phyloP scores from a whole-genome alignment of 2,113 vertebrate species.

The Conger conger region DNA sequence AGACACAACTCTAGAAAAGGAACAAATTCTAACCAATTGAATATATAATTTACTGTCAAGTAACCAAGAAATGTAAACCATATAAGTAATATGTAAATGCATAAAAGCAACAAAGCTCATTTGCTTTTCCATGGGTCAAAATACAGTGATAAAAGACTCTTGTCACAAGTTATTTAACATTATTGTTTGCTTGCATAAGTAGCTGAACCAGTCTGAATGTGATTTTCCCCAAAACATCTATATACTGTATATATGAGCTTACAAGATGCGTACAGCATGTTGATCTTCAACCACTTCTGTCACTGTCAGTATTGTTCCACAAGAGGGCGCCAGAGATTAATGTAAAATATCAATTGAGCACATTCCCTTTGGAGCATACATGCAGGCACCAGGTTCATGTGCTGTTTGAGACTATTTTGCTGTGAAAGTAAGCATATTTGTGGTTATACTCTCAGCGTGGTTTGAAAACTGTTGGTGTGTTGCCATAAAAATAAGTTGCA shows the following conservation, averaged over 20 bases:
- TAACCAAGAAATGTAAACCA: too few species aligned
- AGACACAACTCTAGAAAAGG: too few species aligned
- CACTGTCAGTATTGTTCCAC: slow-evolving; percentile 1
- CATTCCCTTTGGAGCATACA: background rate
- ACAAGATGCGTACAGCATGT: background rate
- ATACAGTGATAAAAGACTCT: too few species aligned
- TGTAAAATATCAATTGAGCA: background rate
- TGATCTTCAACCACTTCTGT: background rate
- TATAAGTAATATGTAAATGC: too few species aligned
- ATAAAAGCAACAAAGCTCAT: too few species aligned
- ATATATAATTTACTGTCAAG: too few species aligned
- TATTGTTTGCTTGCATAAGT: background rate
- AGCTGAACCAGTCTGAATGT: background rate
- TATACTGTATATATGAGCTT: background rate
- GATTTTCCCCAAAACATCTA: background rate
- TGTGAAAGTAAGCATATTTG: too few species aligned
- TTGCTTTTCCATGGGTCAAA: too few species aligned
- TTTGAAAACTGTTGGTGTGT: too few species aligned
- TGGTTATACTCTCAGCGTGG: too few species aligned
- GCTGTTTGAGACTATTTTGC: background rate
- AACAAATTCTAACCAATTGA: too few species aligned
- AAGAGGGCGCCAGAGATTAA: slow-evolving; percentile 7
- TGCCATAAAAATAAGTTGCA: too few species aligned
- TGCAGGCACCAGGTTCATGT: background rate
- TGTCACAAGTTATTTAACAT: background rate